These are phyloP conservation scores for Spinus pinus DNA, from an alignment of 2,797 vertebrate species.

Conservation along the genomic window DNA sequence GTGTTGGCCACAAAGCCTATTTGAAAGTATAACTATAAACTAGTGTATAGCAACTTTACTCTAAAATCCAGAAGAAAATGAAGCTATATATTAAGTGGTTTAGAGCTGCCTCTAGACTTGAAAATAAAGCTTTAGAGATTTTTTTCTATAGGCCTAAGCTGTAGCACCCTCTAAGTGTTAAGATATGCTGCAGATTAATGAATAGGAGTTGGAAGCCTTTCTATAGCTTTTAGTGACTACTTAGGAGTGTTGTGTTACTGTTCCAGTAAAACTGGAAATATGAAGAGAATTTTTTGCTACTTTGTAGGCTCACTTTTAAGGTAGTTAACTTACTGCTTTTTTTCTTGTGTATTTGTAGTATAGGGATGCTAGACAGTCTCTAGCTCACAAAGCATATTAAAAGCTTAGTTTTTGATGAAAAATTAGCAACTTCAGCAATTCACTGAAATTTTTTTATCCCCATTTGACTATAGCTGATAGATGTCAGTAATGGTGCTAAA, in stretches of 20 bases:
- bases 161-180: not conserved
- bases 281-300: not conserved
- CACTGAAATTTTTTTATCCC: not conserved
- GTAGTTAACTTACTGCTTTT: not conserved
- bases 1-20: not conserved
- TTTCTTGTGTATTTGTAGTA: not conserved
- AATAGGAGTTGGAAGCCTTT: not conserved
- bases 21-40: not conserved
- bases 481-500: not conserved
- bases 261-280: not conserved
- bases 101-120: not conserved
- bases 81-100: not conserved
- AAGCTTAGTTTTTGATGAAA: not conserved
- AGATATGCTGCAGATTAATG: not conserved
- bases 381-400: not conserved
- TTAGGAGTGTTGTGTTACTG: not conserved
- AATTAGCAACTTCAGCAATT: not conserved
- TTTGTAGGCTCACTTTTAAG: not conserved
- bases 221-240: not conserved
- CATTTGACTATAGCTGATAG: not conserved
- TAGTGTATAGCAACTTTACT: not conserved
- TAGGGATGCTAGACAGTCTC: not conserved
- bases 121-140: not conserved
- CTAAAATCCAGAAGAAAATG: not conserved
- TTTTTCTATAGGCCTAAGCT: not conserved